phyloP scores from a whole-genome alignment of 2,797 vertebrate genomes.

The Sebastes hopkinsi region DNA sequence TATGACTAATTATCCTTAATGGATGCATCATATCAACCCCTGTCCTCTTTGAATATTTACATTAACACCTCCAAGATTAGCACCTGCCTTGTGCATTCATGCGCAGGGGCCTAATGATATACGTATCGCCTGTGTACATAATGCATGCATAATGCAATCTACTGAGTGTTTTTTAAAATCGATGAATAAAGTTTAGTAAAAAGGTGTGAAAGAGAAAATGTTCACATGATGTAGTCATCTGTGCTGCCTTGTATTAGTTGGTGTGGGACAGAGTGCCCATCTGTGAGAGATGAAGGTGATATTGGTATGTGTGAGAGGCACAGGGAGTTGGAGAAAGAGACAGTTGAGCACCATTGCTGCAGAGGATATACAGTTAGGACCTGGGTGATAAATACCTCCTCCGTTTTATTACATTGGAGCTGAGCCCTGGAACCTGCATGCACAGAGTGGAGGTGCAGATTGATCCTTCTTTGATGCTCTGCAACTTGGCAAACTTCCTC shows the following conservation, averaged over 20 bases:
- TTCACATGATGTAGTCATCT: neutral
- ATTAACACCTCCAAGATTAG: neutral
- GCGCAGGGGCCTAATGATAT: neutral
- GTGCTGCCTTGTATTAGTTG: neutral
- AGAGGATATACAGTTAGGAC: slow-evolving; percentile 22
- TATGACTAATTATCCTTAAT: neutral
- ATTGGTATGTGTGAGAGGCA: slow-evolving; percentile 23
- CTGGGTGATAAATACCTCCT: slow-evolving; percentile 52
- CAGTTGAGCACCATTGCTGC: slow-evolving; percentile 15
- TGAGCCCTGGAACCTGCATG: slow-evolving; percentile 52
- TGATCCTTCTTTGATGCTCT: slow-evolving; percentile 67
- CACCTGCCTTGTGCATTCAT: neutral
- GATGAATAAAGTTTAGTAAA: neutral
- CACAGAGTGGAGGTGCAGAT: slow-evolving; percentile 41
- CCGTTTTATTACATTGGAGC: slow-evolving; percentile 62
- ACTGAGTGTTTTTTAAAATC: neutral
- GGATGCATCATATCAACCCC: neutral
- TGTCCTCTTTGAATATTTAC: neutral
- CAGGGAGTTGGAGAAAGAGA: slow-evolving; percentile 4
- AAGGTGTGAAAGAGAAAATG: neutral
- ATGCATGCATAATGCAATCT: neutral
- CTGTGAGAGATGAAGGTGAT: slow-evolving; percentile 24
- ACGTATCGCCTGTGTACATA: neutral
- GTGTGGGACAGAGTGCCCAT: neutral
- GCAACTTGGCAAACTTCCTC: slow-evolving; percentile 67